These are phyloP conservation scores for Coilia nasus DNA, from an alignment of 2,797 vertebrate genomes.

Conservation along the genomic window DNA sequence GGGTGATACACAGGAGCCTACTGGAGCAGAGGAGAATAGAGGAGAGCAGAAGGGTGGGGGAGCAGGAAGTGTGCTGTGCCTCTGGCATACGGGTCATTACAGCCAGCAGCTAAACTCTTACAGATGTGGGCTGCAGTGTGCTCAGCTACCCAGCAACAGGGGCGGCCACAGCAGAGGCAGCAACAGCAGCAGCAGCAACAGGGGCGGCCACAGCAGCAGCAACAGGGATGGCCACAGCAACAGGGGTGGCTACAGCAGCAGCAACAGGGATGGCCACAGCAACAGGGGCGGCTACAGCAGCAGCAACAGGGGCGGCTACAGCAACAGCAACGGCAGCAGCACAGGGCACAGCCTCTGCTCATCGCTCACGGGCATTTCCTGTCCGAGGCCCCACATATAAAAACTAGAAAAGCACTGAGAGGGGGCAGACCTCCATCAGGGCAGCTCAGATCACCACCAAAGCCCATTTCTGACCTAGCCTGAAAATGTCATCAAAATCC, in stretches of 20 bases:
- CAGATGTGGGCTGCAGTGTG: slow-evolving; percentile 72
- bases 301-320: too few relatives aligned
- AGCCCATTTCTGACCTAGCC: too few relatives aligned
- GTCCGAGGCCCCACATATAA: slow-evolving; percentile 65
- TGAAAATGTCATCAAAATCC: too few relatives aligned
- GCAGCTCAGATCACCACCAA: too few relatives aligned
- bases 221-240: too few relatives aligned
- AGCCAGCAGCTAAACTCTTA: slow-evolving; percentile 73
- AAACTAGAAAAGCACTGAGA: too few relatives aligned
- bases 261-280: slow-evolving; percentile 28
- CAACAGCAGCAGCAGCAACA: too few relatives aligned
- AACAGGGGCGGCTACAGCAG: too few relatives aligned
- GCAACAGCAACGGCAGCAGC: too few relatives aligned
- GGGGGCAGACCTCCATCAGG: too few relatives aligned
- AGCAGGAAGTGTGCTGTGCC: slow-evolving; percentile 51
- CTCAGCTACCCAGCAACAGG: slow-evolving; percentile 34
- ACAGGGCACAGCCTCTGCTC: slow-evolving; percentile 59
- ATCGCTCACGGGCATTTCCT: slow-evolving; percentile 77
- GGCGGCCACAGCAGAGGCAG: slow-evolving; percentile 48
- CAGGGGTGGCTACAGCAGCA: slow-evolving; percentile 53
- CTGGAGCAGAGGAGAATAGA: slow-evolving; percentile 7
- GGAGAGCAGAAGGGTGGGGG: slow-evolving; percentile 33
- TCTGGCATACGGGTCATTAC: slow-evolving; percentile 60
- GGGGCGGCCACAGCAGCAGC: too few relatives aligned
- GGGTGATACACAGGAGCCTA: neutral